phyloP scores from a whole-genome alignment of 2,113 vertebrate species.

The Bos indicus region DNA sequence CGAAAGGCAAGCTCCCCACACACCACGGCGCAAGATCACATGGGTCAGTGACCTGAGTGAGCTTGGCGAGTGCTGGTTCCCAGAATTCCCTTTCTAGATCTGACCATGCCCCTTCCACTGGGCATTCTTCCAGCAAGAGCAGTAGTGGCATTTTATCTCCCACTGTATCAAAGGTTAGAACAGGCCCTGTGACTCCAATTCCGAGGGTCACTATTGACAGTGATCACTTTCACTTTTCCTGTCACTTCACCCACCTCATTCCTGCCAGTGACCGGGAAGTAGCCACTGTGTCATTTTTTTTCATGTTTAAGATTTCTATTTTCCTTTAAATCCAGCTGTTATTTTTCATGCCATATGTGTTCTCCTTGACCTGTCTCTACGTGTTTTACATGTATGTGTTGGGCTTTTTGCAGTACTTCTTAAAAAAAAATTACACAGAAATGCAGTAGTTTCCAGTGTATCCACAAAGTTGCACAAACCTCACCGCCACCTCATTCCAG shows the following conservation, averaged over 20 bases:
- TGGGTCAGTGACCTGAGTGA: neutral
- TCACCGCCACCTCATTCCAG: neutral
- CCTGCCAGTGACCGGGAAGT: neutral
- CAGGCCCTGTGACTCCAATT: neutral
- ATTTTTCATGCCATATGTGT: neutral
- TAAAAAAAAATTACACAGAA: neutral
- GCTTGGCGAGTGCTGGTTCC: neutral
- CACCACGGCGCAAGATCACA: rapidly evolving
- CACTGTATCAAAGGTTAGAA: neutral
- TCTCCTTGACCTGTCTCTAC: neutral
- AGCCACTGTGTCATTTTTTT: neutral
- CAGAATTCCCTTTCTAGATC: neutral
- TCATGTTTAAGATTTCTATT: neutral
- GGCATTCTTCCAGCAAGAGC: neutral
- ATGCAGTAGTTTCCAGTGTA: neutral
- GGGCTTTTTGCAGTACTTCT: neutral
- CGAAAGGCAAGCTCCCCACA: too few relatives aligned
- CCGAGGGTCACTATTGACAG: neutral
- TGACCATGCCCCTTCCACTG: neutral
- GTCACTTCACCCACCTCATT: too few relatives aligned
- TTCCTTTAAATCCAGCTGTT: neutral
- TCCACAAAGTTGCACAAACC: neutral
- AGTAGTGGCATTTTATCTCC: neutral
- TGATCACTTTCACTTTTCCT: neutral
- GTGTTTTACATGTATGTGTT: neutral